Percentiles rank a stretch among this genome's conserved stretches.
phyloP scores from a whole-genome alignment of 2,113 vertebrate species.

The Erythrolamprus reginae region DNA sequence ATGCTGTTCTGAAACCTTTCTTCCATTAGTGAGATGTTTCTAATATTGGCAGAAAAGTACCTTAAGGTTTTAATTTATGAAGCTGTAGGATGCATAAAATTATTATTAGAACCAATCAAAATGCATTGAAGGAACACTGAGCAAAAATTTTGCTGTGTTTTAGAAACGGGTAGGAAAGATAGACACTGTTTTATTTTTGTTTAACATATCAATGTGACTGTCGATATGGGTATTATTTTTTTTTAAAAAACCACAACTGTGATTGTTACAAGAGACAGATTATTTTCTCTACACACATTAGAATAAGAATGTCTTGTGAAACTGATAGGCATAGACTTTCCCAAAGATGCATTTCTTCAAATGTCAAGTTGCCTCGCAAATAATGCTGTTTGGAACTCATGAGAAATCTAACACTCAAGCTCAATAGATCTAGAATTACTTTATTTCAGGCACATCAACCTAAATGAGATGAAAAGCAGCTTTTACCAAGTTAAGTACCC shows the following conservation, averaged over 20 bases:
- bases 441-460: neutral
- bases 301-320: neutral
- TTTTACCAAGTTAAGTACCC: neutral
- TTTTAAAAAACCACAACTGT: neutral
- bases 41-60: neutral
- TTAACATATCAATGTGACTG: neutral
- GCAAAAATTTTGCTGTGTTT: neutral
- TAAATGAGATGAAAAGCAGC: neutral
- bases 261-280: neutral
- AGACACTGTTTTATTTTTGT: neutral
- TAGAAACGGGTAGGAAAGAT: neutral
- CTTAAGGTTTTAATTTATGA: conserved; percentile 2
- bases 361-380: neutral
- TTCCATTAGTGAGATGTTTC: neutral
- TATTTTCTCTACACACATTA: neutral
- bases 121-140: neutral
- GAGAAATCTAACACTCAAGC: neutral
- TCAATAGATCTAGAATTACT: neutral
- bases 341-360: neutral
- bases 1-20: neutral
- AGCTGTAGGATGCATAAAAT: neutral
- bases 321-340: neutral
- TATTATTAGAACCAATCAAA: neutral
- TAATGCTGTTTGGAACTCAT: neutral
- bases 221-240: neutral